These are phyloP conservation scores for Conistra vaccinii DNA, from an alignment of 2,888 invertebrate genomes.

Conservation along the genomic window DNA sequence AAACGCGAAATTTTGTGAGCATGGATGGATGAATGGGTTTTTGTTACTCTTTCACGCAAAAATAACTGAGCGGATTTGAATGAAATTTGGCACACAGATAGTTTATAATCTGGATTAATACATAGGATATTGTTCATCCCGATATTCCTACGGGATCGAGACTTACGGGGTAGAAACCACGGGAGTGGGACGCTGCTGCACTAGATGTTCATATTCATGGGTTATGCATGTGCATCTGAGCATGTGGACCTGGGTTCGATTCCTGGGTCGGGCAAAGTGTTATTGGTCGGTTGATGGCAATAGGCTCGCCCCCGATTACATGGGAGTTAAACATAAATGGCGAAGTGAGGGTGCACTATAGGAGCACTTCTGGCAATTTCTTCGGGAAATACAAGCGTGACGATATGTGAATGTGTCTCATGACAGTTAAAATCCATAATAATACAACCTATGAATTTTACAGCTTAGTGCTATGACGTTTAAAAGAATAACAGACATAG, in stretches of 20 bases:
- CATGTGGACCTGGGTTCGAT: background rate
- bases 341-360: background rate
- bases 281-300: background rate
- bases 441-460: background rate
- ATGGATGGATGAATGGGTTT: too few species aligned
- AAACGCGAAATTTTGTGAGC: too few species aligned
- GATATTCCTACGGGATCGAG: too few species aligned
- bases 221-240: background rate
- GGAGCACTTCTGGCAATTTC: background rate
- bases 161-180: too few species aligned
- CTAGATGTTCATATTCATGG: background rate
- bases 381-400: background rate
- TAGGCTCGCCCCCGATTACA: too few species aligned
- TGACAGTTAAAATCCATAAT: background rate
- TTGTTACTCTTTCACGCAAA: too few species aligned
- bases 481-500: constrained; percentile 72
- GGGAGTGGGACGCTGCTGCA: too few species aligned
- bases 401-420: background rate
- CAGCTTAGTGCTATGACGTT: constrained; percentile 72
- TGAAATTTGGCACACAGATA: too few species aligned
- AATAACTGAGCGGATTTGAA: too few species aligned
- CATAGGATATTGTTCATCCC: too few species aligned
- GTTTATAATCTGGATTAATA: too few species aligned
- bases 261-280: background rate
- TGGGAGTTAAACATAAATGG: too few species aligned